phyloP scores from a whole-genome alignment of 2,797 vertebrate genomes.

The Premnoplex brunnescens region DNA sequence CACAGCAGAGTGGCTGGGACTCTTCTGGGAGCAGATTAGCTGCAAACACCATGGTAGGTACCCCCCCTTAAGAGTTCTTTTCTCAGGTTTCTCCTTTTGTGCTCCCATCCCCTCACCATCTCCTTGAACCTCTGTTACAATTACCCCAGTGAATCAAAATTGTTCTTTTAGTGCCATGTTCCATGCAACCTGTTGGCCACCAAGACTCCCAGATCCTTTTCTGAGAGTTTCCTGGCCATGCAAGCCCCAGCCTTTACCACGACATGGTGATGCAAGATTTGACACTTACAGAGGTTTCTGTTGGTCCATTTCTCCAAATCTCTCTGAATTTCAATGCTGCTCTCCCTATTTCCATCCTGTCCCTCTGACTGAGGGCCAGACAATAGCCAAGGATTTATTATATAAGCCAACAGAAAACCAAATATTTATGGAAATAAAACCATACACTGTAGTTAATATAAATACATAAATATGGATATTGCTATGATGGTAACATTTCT shows the following conservation, averaged over 20 bases:
- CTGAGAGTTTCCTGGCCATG: neutral
- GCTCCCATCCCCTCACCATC: neutral
- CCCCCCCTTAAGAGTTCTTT: neutral
- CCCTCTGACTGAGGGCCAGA: neutral
- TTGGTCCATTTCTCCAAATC: neutral
- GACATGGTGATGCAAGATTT: neutral
- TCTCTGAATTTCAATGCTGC: neutral
- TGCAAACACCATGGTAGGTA: neutral
- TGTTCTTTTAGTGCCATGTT: neutral
- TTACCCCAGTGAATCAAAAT: neutral
- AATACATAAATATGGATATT: neutral
- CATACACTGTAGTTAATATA: neutral
- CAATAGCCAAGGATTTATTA: neutral
- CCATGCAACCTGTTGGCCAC: neutral
- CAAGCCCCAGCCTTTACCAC: neutral
- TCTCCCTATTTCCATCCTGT: neutral
- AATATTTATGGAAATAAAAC: neutral
- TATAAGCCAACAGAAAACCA: neutral
- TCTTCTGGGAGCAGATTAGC: neutral
- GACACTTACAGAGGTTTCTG: neutral
- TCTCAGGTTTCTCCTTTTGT: neutral
- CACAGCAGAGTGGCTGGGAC: neutral
- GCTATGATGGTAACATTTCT: neutral
- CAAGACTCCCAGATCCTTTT: neutral
- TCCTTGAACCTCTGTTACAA: neutral